phyloP scores from a whole-genome alignment of 2,797 vertebrate species.

The Sebastes steindachneri region DNA sequence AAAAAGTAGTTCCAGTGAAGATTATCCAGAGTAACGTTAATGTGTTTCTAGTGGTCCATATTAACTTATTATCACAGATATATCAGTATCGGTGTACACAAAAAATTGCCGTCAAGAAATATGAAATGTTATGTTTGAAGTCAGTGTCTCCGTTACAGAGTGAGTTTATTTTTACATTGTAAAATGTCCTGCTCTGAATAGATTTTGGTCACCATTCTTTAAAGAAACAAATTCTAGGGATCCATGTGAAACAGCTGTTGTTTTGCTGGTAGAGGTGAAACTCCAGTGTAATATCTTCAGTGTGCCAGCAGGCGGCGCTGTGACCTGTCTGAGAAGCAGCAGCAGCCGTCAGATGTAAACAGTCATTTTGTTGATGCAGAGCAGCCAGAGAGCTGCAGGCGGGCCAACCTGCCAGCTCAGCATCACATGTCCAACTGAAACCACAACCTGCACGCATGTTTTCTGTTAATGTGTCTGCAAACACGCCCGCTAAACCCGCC shows the following conservation, averaged over 20 bases:
- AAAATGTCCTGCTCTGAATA: too few species aligned
- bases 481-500: not conserved
- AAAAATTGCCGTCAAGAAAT: too few species aligned
- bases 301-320: conserved; percentile 51
- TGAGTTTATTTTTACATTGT: too few species aligned
- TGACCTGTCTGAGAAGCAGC: not conserved
- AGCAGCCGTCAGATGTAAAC: conserved; percentile 22
- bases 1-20: too few species aligned
- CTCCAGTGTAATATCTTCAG: not conserved
- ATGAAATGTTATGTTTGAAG: too few species aligned
- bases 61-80: too few species aligned
- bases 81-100: too few species aligned
- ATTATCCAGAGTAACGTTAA: too few species aligned
- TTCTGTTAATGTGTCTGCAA: not conserved
- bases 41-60: too few species aligned
- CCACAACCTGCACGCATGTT: not conserved
- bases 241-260: not conserved
- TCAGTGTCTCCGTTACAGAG: too few species aligned
- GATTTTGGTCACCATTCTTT: too few species aligned
- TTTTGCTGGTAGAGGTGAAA: not conserved
- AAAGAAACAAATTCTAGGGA: too few species aligned
- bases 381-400: not conserved
- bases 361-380: conserved; percentile 12
- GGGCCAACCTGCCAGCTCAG: not conserved
- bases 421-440: conserved; percentile 2